A percentile compares a stretch with the other conserved stretches of the same genome.
These are phyloP conservation scores for Muricea muricata DNA, from an alignment of 92 coral and sea anemone genomes.

Conservation along the genomic window DNA sequence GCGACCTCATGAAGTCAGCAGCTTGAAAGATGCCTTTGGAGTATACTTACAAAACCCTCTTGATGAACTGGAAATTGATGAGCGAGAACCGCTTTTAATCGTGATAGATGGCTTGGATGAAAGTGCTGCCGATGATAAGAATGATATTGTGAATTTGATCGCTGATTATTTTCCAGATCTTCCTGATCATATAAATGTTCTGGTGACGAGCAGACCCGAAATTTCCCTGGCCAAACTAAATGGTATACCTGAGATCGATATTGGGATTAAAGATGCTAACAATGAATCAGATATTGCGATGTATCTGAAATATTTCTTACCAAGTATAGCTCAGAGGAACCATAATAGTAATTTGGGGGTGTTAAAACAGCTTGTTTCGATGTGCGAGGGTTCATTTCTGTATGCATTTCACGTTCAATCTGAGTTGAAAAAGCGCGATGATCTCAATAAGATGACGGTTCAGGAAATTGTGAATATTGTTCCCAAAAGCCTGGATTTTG, in stretches of 20 bases:
- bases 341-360: neutral
- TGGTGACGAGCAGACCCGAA: neutral
- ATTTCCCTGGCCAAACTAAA: neutral
- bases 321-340: neutral
- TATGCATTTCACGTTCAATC: neutral
- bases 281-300: neutral
- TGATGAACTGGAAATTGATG: neutral
- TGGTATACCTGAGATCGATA: neutral
- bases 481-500: neutral
- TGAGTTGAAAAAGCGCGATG: neutral
- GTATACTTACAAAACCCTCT: neutral
- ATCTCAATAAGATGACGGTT: neutral
- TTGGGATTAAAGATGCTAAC: neutral
- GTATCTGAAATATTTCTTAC: neutral
- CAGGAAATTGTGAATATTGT: neutral
- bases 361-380: neutral
- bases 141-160: neutral
- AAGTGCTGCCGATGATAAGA: neutral
- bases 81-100: neutral
- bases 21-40: neutral
- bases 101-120: constrained; percentile 16
- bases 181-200: neutral
- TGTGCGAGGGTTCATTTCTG: neutral
- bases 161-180: neutral
- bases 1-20: neutral